Conservation (phyloP, 2,888 invertebrate species). For the Scaptomyza polygonia region DNA sequence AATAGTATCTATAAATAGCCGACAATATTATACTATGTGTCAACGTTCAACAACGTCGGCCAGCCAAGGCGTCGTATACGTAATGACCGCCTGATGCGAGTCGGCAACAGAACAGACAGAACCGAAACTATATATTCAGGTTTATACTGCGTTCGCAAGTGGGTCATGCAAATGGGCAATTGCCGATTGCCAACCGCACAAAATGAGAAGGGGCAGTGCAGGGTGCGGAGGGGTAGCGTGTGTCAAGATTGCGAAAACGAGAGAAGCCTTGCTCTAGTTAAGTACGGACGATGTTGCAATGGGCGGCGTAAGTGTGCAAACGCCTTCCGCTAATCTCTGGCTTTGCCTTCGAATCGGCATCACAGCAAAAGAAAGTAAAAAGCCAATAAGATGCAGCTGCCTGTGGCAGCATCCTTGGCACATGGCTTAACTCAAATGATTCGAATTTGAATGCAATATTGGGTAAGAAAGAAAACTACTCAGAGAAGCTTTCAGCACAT, state of each 20-base stretch:
- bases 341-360: conserved; percentile 4
- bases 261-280: conserved; percentile 53
- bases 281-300: conserved; percentile 19
- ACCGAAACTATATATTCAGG: conserved; percentile 2
- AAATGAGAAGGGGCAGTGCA: not conserved
- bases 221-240: conserved; percentile 5
- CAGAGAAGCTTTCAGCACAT: not conserved
- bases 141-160: conserved; percentile 43
- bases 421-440: not conserved
- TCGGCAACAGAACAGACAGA: conserved; percentile 2
- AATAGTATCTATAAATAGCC: conserved; percentile 57
- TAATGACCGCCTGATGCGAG: conserved; percentile 41
- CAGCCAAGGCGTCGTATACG: conserved; percentile 62
- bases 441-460: not conserved
- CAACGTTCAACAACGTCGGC: conserved; percentile 24
- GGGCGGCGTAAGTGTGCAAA: conserved; percentile 6
- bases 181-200: conserved; percentile 28
- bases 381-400: conserved; percentile 2
- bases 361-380: conserved; percentile 1
- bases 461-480: not conserved
- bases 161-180: conserved; percentile 60
- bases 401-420: conserved; percentile 1
- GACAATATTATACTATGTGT: conserved; percentile 39
- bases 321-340: conserved; percentile 33
- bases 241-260: conserved; percentile 53